These are phyloP conservation scores for Acleris cristana DNA, from an alignment of 2,888 invertebrate genomes.

Conservation along the genomic window DNA sequence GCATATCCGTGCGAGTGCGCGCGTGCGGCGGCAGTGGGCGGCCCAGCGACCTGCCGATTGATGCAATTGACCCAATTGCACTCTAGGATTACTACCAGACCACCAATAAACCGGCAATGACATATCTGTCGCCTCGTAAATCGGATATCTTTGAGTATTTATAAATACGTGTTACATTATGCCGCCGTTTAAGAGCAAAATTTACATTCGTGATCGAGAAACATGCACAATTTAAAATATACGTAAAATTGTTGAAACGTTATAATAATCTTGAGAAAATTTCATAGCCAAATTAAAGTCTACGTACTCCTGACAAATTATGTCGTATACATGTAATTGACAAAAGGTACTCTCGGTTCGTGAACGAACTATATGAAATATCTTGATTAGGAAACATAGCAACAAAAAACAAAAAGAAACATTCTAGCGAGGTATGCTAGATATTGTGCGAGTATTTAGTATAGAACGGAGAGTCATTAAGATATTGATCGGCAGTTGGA, in stretches of 20 bases:
- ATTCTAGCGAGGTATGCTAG: conserved; percentile 1
- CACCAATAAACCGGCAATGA: conserved; percentile 51
- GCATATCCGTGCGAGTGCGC: conserved; percentile 42
- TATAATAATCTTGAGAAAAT: too few species aligned
- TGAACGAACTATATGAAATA: conserved; percentile 1
- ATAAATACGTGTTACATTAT: background rate
- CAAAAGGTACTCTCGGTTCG: background rate
- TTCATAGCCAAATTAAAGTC: too few species aligned
- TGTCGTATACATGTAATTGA: background rate
- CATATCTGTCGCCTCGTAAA: conserved; percentile 46
- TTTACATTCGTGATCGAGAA: background rate
- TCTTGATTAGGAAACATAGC: background rate
- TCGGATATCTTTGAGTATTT: conserved; percentile 14
- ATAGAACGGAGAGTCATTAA: conserved; percentile 19
- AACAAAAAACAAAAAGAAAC: conserved; percentile 4
- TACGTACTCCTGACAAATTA: too few species aligned
- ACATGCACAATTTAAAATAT: too few species aligned
- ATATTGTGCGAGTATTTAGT: conserved; percentile 22
- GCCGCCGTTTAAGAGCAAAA: background rate
- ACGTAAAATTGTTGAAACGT: too few species aligned
- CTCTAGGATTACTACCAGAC: conserved; percentile 36
- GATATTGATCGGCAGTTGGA: conserved; percentile 23
- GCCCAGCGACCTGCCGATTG: conserved; percentile 55
- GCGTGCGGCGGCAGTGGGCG: conserved; percentile 47
- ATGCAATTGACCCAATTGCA: conserved; percentile 67